Evolutionary conservation across 2,888 invertebrate species (phyloP).

Genomic region (Parasteatoda lunata): DNA sequence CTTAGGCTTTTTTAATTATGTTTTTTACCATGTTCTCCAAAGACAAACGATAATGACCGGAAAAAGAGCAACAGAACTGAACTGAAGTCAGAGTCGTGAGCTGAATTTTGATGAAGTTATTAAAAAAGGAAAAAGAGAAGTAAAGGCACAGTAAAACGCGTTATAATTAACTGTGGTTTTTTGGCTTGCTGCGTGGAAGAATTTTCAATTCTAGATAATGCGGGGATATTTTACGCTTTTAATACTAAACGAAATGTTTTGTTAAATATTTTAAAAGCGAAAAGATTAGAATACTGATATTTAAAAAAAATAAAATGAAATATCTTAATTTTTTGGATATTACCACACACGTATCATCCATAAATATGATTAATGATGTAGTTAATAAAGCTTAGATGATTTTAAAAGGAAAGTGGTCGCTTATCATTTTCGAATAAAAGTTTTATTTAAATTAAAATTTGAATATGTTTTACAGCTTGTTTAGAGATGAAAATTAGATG

Average conservation of each 20-base stretch:
- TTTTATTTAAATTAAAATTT: no score
- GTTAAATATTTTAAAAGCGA: background rate
- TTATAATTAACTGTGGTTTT: background rate
- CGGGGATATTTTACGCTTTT: background rate
- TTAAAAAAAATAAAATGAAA: background rate
- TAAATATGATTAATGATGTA: no score
- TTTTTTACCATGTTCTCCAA: background rate
- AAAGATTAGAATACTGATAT: background rate
- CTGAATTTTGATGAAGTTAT: background rate
- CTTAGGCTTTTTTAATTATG: constrained; percentile 26
- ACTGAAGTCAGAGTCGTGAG: background rate
- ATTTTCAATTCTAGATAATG: background rate
- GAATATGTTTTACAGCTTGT: no score
- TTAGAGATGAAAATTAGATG: no score
- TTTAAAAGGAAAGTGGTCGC: no score
- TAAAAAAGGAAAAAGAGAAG: background rate
- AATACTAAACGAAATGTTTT: background rate
- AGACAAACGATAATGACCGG: background rate
- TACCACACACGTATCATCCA: no score
- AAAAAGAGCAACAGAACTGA: background rate
- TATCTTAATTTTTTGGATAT: no score
- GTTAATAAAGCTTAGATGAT: no score
- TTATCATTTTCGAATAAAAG: no score
- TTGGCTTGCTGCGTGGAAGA: background rate
- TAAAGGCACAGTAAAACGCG: background rate